Evolutionary conservation across 2,888 invertebrate species (phyloP).

Genomic region (Protodeltote pygarga): DNA sequence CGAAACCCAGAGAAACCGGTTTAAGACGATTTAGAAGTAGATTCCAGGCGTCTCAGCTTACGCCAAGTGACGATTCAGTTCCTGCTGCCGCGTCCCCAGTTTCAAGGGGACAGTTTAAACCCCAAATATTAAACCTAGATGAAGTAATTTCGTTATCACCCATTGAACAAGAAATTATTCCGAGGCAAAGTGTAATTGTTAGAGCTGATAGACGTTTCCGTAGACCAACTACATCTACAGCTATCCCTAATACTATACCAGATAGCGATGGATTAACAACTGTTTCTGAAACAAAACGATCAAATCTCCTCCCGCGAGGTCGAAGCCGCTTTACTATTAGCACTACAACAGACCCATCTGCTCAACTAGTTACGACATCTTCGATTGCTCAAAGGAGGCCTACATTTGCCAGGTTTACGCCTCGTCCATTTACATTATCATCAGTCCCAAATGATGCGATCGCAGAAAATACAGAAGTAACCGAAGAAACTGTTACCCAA

Average conservation of each 20-base stretch:
- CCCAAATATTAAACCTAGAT: constrained; percentile 66
- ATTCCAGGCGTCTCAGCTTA: constrained; percentile 51
- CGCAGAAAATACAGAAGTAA: constrained; percentile 25
- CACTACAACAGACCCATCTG: constrained; percentile 62
- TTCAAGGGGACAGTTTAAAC: constrained; percentile 70
- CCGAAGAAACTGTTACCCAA: constrained; percentile 56
- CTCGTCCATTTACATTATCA: constrained; percentile 74
- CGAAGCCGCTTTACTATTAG: constrained; percentile 68
- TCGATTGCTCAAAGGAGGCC: constrained; percentile 64
- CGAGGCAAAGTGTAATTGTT: constrained; percentile 56
- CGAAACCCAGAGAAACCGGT: constrained; percentile 33
- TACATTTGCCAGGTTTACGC: constrained; percentile 75
- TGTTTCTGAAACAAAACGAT: constrained; percentile 71
- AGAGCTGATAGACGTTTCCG: constrained; percentile 59
- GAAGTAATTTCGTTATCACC: constrained; percentile 86
- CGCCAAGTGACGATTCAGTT: constrained; percentile 68
- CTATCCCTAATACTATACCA: constrained; percentile 59
- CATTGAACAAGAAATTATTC: constrained; percentile 69
- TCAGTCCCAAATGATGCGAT: constrained; percentile 44
- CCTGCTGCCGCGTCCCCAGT: constrained; percentile 75
- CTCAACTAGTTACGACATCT: constrained; percentile 50
- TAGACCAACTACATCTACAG: constrained; percentile 55
- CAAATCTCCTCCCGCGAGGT: constrained; percentile 71
- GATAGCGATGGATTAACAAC: constrained; percentile 80
- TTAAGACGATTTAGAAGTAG: constrained; percentile 65